Percentiles rank a stretch among this genome's conserved stretches.
phyloP scores from a whole-genome alignment of 1,140 invertebrate species.

The Cecropterus lyciades region DNA sequence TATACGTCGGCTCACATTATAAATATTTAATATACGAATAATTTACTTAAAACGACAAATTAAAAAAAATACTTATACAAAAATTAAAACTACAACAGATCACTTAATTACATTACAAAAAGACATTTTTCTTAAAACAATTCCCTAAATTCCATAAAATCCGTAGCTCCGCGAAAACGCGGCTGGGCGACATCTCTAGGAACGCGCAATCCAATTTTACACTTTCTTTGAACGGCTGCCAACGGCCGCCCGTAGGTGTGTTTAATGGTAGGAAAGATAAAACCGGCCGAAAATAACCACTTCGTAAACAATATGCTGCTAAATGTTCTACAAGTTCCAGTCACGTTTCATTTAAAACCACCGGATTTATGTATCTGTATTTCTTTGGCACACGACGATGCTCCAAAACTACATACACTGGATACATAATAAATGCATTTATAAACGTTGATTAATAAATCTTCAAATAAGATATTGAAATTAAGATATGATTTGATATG shows the following conservation, averaged over 20 bases:
- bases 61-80: no score
- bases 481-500: no score
- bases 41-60: no score
- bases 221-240: constrained; percentile 74
- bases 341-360: constrained; percentile 18
- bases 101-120: no score
- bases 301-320: constrained; percentile 72
- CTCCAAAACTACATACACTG: no score
- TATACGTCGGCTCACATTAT: no score
- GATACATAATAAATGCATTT: no score
- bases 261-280: constrained; percentile 75
- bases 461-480: no score
- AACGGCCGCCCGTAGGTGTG: constrained; percentile 65
- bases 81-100: no score
- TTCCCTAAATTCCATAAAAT: constrained; percentile 10
- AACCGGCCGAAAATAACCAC: constrained; percentile 72
- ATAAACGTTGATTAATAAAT: no score
- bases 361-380: background rate
- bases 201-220: constrained; percentile 69
- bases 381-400: background rate
- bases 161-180: constrained; percentile 12
- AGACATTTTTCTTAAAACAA: background rate
- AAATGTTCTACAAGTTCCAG: constrained; percentile 23
- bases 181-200: constrained; percentile 45
- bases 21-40: no score